phyloP scores from a whole-genome alignment of 2,113 vertebrate species.

The Gracilinanus agilis region DNA sequence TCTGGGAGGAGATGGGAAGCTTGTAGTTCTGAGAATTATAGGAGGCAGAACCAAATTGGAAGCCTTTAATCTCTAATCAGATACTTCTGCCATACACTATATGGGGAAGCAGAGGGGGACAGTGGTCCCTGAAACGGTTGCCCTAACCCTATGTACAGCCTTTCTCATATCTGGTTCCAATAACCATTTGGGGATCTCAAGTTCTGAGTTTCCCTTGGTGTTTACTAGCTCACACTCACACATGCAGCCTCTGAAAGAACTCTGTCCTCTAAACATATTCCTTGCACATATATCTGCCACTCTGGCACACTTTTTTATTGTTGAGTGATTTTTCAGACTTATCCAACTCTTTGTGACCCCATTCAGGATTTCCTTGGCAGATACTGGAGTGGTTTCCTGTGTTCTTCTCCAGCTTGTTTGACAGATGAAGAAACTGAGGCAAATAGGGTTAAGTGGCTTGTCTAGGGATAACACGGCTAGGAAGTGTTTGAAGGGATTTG shows the following conservation, averaged over 20 bases:
- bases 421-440: too few species aligned
- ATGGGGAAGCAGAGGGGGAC: background rate
- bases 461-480: too few species aligned
- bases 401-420: too few species aligned
- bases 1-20: background rate
- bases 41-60: background rate
- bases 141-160: background rate
- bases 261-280: background rate
- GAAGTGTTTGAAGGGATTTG: too few species aligned
- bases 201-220: background rate
- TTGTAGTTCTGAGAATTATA: background rate
- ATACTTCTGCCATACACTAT: background rate
- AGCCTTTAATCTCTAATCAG: background rate
- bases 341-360: too few species aligned
- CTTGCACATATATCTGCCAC: background rate
- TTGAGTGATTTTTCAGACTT: too few species aligned
- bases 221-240: background rate
- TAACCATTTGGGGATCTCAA: fast-evolving
- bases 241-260: background rate
- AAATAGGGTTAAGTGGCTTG: too few species aligned
- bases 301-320: too few species aligned
- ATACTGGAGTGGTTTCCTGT: too few species aligned
- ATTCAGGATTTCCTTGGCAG: too few species aligned
- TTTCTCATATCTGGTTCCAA: background rate
- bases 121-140: background rate